Conservation (phyloP, 2,888 invertebrate species). For the Neoascia interrupta region DNA sequence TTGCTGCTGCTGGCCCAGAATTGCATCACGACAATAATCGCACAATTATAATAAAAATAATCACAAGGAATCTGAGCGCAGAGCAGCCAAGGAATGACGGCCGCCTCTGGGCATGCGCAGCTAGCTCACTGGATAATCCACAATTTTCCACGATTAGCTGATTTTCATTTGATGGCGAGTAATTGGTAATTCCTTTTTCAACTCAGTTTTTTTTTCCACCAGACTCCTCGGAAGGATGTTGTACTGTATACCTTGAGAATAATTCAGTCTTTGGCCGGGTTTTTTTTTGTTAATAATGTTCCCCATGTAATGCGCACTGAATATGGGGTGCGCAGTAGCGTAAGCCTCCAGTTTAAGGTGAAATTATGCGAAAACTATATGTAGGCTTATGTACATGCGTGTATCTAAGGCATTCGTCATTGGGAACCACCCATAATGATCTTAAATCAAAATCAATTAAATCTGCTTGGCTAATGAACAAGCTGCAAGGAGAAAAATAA, state of each 20-base stretch:
- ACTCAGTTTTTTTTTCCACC: slow-evolving; percentile 25
- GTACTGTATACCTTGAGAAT: slow-evolving; percentile 24
- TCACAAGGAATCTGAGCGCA: slow-evolving; percentile 71
- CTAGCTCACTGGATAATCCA: slow-evolving; percentile 49
- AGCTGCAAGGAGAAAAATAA: background rate
- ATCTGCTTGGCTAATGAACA: slow-evolving; percentile 11
- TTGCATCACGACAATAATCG: slow-evolving; percentile 76
- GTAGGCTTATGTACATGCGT: background rate
- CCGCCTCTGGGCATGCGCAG: slow-evolving; percentile 26
- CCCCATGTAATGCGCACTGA: too few species aligned
- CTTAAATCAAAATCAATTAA: slow-evolving; percentile 9
- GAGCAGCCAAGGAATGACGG: slow-evolving; percentile 41
- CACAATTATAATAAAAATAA: slow-evolving; percentile 78
- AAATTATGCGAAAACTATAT: background rate
- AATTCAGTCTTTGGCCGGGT: slow-evolving; percentile 7
- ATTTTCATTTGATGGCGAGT: slow-evolving; percentile 75
- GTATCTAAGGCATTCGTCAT: background rate
- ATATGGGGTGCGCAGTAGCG: too few species aligned
- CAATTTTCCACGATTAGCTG: slow-evolving; percentile 71
- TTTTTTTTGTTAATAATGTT: background rate
- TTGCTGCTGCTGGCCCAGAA: slow-evolving; percentile 70
- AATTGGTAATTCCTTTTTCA: slow-evolving; percentile 74
- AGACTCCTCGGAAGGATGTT: slow-evolving; percentile 31
- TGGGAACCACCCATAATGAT: background rate
- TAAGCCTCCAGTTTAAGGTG: background rate